Evolutionary conservation across 2,797 vertebrate genomes (phyloP).

Genomic region (Sebastes goodei): DNA sequence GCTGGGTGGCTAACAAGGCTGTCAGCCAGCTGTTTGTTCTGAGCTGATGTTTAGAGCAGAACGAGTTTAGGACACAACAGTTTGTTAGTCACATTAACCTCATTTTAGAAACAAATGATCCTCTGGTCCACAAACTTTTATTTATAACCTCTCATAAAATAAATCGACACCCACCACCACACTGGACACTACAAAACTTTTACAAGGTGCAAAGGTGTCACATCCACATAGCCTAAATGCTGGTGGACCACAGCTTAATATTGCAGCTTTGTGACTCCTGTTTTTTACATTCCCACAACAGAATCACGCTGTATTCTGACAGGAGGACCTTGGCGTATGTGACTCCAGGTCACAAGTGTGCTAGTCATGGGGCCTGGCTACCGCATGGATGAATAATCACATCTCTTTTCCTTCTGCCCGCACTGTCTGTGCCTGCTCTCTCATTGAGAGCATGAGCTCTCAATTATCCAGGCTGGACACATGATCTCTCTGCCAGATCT

Average conservation of each 20-base stretch:
- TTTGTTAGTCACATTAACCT: not conserved
- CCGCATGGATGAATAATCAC: slow-evolving; percentile 35
- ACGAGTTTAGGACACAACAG: not conserved
- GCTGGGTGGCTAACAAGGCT: not conserved
- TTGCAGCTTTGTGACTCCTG: not conserved
- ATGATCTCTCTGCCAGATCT: slow-evolving; percentile 50
- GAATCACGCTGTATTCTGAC: not conserved
- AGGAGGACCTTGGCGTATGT: not conserved
- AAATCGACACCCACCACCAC: not conserved
- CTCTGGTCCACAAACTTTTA: not conserved
- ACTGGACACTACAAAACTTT: not conserved
- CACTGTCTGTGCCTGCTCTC: not conserved
- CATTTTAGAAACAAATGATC: not conserved
- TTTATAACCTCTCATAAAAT: not conserved
- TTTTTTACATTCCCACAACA: not conserved
- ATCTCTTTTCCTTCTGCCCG: not conserved
- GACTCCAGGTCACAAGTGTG: slow-evolving; percentile 59
- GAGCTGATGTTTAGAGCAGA: not conserved
- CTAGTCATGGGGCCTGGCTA: slow-evolving; percentile 57
- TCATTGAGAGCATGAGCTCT: slow-evolving; percentile 60
- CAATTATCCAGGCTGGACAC: slow-evolving; percentile 61
- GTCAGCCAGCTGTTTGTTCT: not conserved
- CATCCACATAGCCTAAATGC: not conserved
- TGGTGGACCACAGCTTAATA: not conserved
- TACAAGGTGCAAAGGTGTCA: not conserved